These are phyloP conservation scores for Yponomeuta sedellus DNA, from an alignment of 2,888 invertebrate species.

Conservation along the genomic window DNA sequence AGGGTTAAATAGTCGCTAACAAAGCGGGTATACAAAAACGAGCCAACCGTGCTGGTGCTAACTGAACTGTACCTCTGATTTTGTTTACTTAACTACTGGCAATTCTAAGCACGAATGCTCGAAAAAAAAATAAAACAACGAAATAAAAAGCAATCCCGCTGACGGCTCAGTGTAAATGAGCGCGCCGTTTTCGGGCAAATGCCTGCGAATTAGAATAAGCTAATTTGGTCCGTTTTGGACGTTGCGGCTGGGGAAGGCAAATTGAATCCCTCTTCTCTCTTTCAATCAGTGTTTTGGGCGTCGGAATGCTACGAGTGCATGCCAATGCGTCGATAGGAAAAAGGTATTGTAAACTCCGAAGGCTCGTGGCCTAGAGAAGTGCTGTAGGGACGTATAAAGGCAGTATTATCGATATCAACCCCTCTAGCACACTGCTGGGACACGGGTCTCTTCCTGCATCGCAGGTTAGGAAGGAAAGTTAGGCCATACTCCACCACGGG, in stretches of 20 bases:
- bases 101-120: slow-evolving; percentile 33
- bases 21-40: too few species aligned
- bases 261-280: slow-evolving; percentile 40
- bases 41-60: not conserved
- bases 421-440: too few species aligned
- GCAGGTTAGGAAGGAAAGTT: too few species aligned
- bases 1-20: too few species aligned
- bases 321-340: not conserved
- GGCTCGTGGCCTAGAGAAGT: too few species aligned
- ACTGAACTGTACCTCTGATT: not conserved
- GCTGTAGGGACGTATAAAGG: too few species aligned
- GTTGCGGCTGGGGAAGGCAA: slow-evolving; percentile 25
- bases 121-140: slow-evolving; percentile 26
- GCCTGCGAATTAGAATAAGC: slow-evolving; percentile 7
- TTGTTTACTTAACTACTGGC: slow-evolving; percentile 17
- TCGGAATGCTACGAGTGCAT: not conserved
- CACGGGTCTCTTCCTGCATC: too few species aligned
- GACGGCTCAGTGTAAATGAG: slow-evolving; percentile 22
- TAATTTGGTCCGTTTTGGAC: slow-evolving; percentile 1
- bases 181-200: slow-evolving; percentile 7
- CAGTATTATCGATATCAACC: too few species aligned
- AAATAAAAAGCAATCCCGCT: slow-evolving; percentile 30
- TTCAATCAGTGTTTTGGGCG: slow-evolving; percentile 36
- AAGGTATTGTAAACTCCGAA: not conserved
- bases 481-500: too few species aligned